Evolutionary conservation across 2,888 invertebrate genomes (phyloP).

Genomic region (Xanthorhoe spadicearia): DNA sequence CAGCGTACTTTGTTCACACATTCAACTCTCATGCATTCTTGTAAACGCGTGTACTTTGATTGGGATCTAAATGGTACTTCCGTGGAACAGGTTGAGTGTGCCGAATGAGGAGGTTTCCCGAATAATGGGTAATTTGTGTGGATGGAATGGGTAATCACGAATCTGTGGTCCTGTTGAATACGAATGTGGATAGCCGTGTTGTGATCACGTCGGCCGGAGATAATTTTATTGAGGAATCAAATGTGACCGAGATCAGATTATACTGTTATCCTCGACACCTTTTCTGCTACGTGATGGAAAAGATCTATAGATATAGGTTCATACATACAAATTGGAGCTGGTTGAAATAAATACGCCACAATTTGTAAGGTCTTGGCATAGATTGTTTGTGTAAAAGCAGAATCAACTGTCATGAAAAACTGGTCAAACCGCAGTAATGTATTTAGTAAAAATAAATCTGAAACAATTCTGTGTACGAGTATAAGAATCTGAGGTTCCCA

Average conservation of each 20-base stretch:
- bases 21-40: slow-evolving; percentile 1
- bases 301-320: not conserved
- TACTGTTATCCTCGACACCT: slow-evolving; percentile 22
- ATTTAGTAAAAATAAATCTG: not conserved
- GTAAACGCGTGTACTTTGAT: slow-evolving; percentile 39
- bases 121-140: slow-evolving; percentile 43
- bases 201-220: slow-evolving; percentile 32
- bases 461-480: not conserved
- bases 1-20: not conserved
- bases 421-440: not conserved
- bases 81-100: slow-evolving; percentile 36
- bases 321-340: not conserved
- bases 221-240: slow-evolving; percentile 31
- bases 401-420: not conserved
- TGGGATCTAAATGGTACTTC: slow-evolving; percentile 45
- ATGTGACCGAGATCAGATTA: slow-evolving; percentile 21
- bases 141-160: slow-evolving; percentile 41
- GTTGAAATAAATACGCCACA: too few species aligned
- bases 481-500: not conserved
- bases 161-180: slow-evolving; percentile 38
- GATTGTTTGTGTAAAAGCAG: too few species aligned
- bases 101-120: slow-evolving; percentile 38
- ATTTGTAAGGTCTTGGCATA: too few species aligned
- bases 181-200: slow-evolving; percentile 39
- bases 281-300: slow-evolving; percentile 14